Conservation (phyloP, 2,113 vertebrate genomes). For the Speoplatyrhinus poulsoni region DNA sequence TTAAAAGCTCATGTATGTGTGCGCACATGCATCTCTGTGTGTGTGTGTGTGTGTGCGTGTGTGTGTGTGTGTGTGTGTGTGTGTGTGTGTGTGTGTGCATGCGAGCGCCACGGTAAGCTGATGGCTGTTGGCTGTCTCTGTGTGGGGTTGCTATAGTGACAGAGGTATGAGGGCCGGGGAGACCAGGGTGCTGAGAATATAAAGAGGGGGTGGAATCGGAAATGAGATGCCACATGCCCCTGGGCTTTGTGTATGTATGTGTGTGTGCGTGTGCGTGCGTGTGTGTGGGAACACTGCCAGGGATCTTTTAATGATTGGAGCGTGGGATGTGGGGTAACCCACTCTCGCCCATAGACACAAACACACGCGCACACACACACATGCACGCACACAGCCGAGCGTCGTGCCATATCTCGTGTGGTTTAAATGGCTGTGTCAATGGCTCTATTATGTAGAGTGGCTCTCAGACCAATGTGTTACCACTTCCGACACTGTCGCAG, state of each 20-base stretch:
- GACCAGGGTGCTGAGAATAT: conserved; percentile 54
- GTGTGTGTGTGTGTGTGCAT: conserved; percentile 6
- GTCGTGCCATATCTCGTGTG: too few species aligned
- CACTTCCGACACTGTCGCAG: too few species aligned
- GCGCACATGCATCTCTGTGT: conserved; percentile 6
- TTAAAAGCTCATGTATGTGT: background rate
- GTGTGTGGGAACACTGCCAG: conserved; percentile 12
- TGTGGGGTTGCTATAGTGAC: conserved; percentile 70
- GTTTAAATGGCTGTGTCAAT: conserved; percentile 36
- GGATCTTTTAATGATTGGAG: conserved; percentile 24
- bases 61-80: background rate
- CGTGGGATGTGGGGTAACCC: conserved; percentile 46
- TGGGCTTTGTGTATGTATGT: conserved; percentile 34
- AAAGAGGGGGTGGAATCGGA: conserved; percentile 64
- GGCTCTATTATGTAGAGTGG: conserved; percentile 29
- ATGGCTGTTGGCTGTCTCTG: conserved; percentile 36
- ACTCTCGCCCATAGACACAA: conserved; percentile 34
- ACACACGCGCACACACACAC: conserved; percentile 19
- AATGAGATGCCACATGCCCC: conserved; percentile 61
- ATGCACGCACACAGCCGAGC: conserved; percentile 23
- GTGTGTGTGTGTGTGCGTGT: background rate
- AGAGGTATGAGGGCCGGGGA: conserved; percentile 57
- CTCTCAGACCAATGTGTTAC: background rate
- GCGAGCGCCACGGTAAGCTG: conserved; percentile 48
- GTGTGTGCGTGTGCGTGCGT: conserved; percentile 29